Conservation (phyloP, 2,888 invertebrate species). For the Polyommatus iphigenia region DNA sequence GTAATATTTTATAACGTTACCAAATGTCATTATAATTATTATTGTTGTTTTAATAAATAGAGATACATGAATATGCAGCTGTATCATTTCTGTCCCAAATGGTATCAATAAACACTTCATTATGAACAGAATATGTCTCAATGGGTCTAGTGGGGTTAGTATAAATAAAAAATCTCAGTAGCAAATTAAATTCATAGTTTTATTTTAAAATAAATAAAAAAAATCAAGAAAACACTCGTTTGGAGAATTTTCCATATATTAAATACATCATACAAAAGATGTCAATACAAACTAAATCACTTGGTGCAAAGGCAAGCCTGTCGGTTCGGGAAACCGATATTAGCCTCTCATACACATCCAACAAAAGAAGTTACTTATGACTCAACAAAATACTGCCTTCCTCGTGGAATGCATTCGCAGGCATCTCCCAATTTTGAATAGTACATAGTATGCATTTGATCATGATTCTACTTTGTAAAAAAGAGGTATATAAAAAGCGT, state of each 20-base stretch:
- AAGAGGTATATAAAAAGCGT: slow-evolving; percentile 77
- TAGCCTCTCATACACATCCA: slow-evolving; percentile 72
- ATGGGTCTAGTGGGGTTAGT: not conserved
- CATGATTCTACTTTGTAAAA: slow-evolving; percentile 75
- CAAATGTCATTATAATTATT: slow-evolving; percentile 29
- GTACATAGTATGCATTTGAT: slow-evolving; percentile 72
- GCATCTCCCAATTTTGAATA: slow-evolving; percentile 63
- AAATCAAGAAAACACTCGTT: slow-evolving; percentile 76
- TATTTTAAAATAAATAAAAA: slow-evolving; percentile 80
- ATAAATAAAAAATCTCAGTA: slow-evolving; percentile 51
- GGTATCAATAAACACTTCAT: not conserved
- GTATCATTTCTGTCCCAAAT: not conserved
- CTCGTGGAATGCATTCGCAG: slow-evolving; percentile 68
- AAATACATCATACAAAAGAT: slow-evolving; percentile 81
- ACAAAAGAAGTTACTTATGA: slow-evolving; percentile 61
- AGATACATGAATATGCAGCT: not conserved
- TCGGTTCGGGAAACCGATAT: slow-evolving; percentile 74
- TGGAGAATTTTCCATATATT: slow-evolving; percentile 75
- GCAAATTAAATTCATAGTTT: slow-evolving; percentile 80
- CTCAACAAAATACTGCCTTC: slow-evolving; percentile 69
- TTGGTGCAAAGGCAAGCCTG: slow-evolving; percentile 81
- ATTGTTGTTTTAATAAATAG: slow-evolving; percentile 27
- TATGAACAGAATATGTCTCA: not conserved
- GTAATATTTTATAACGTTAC: slow-evolving; percentile 25
- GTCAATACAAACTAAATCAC: slow-evolving; percentile 80